Evolutionary conservation across 2,888 invertebrate genomes (phyloP).

Genomic region (Aleiodes leptofemur): DNA sequence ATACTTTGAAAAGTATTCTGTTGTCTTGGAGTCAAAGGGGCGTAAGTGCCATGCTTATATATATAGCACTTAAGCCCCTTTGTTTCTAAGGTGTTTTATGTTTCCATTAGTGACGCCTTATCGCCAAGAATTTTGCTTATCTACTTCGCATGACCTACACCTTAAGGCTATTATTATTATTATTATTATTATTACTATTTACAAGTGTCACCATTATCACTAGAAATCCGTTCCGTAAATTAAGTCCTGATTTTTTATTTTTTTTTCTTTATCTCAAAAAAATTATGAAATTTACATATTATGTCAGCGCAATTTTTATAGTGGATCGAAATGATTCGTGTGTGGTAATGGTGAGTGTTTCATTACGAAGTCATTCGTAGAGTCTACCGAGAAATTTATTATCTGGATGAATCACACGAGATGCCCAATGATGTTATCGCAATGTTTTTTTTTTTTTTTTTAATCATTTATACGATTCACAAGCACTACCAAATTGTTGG

Average conservation of each 20-base stretch:
- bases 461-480: too few relatives aligned
- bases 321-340: constrained; percentile 12
- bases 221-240: not conserved
- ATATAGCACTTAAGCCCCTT: too few relatives aligned
- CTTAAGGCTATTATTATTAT: not conserved
- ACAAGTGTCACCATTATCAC: not conserved
- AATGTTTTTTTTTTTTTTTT: too few relatives aligned
- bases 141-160: not conserved
- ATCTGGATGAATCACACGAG: constrained; percentile 22
- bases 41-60: too few relatives aligned
- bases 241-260: not conserved
- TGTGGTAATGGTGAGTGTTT: constrained; percentile 2
- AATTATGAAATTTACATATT: not conserved
- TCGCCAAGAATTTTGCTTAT: not conserved
- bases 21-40: too few relatives aligned
- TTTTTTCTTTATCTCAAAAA: too few relatives aligned
- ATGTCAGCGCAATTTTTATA: constrained; percentile 15
- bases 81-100: too few relatives aligned
- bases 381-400: constrained; percentile 13
- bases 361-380: not conserved
- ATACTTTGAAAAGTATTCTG: too few relatives aligned
- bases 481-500: too few relatives aligned
- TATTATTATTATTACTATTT: not conserved
- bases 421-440: too few relatives aligned
- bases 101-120: too few relatives aligned